These are phyloP conservation scores for Oikopleura dioica DNA, from an alignment of 23 tunicate genomes.

Conservation along the genomic window DNA sequence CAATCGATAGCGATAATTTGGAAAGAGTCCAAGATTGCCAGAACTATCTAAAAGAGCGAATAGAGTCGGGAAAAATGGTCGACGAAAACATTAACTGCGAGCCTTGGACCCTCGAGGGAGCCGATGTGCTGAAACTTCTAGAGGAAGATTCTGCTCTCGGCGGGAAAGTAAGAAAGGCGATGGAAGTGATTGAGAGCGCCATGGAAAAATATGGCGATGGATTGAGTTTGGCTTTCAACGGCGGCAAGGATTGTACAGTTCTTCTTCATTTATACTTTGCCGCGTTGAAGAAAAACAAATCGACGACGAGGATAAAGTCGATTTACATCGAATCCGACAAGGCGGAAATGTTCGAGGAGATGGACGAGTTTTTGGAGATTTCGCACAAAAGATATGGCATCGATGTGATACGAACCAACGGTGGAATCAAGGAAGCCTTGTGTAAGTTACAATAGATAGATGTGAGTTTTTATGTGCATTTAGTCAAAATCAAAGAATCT, in stretches of 20 bases:
- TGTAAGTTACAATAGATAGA: conserved; percentile 15
- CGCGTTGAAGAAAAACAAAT: too few species aligned
- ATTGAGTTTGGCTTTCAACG: conserved; percentile 53
- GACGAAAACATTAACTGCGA: not conserved
- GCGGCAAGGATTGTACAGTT: conserved; percentile 78
- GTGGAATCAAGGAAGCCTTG: conserved; percentile 37
- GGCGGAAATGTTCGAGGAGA: too few species aligned
- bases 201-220: conserved; percentile 18
- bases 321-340: too few species aligned
- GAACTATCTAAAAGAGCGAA: conserved; percentile 16
- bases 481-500: too few species aligned
- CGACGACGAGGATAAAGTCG: too few species aligned
- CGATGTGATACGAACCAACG: conserved; percentile 18
- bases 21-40: conserved; percentile 21
- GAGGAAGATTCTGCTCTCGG: not conserved
- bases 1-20: conserved; percentile 33
- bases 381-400: conserved; percentile 26
- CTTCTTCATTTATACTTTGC: conserved; percentile 34
- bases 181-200: conserved; percentile 27
- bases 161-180: not conserved
- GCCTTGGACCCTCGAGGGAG: not conserved
- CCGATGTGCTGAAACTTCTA: not conserved
- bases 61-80: not conserved
- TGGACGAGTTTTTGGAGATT: not conserved
- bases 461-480: too few species aligned